phyloP scores from a whole-genome alignment of 2,797 vertebrate genomes.

The Aphelocoma californica region DNA sequence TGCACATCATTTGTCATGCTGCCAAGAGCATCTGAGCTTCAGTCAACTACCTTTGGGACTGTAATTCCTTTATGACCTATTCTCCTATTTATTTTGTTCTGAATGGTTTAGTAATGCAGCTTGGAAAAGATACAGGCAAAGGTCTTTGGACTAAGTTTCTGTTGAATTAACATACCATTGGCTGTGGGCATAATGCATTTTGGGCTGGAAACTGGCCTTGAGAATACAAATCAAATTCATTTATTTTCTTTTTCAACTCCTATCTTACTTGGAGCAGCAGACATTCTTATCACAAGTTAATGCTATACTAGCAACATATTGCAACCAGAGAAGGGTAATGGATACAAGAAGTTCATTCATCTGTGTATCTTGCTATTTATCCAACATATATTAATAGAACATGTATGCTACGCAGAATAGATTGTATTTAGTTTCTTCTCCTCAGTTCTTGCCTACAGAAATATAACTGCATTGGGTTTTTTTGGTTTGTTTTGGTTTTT shows the following conservation, averaged over 20 bases:
- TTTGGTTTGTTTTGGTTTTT: neutral
- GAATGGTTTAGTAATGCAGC: slow-evolving; percentile 2
- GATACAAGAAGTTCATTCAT: slow-evolving; percentile 28
- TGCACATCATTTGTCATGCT: neutral
- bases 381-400: neutral
- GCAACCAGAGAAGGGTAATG: slow-evolving; percentile 4
- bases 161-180: slow-evolving; percentile 49
- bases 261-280: slow-evolving; percentile 24
- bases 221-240: slow-evolving; percentile 34
- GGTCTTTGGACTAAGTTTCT: slow-evolving; percentile 42
- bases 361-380: neutral
- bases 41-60: slow-evolving; percentile 28
- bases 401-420: neutral
- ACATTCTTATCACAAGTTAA: slow-evolving; percentile 24
- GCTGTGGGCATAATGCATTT: neutral
- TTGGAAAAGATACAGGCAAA: slow-evolving; percentile 24
- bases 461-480: neutral
- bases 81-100: slow-evolving; percentile 41
- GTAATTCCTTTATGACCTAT: slow-evolving; percentile 46
- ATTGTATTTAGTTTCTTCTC: neutral
- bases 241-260: slow-evolving; percentile 33
- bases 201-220: neutral
- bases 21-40: slow-evolving; percentile 42
- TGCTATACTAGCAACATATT: neutral
- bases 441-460: neutral